Evolutionary conservation across 2,888 invertebrate species (phyloP).

Genomic region (Thymelicus lineola): DNA sequence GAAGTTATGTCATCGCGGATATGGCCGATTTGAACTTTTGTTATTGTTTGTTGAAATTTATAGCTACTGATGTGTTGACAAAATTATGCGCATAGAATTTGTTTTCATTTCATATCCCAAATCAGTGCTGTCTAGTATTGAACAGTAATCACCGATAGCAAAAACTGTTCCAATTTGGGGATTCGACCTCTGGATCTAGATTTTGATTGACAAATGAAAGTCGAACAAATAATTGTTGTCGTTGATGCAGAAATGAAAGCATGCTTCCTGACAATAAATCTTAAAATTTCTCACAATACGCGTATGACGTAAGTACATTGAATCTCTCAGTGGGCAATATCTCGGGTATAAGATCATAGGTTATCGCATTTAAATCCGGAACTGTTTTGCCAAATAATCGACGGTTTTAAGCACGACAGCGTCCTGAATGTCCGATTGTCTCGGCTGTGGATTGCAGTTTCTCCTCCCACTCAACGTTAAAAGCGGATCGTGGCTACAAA

Average conservation of each 20-base stretch:
- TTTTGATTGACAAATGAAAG: no score
- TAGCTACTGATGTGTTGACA: no score
- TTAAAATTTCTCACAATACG: neutral
- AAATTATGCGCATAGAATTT: no score
- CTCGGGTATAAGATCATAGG: conserved; percentile 2
- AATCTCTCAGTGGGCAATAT: neutral
- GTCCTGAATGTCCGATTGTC: neutral
- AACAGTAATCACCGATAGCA: no score
- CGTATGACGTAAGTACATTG: conserved; percentile 1
- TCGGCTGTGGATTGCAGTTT: neutral
- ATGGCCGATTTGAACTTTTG: neutral
- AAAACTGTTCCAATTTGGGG: no score
- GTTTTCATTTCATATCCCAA: no score
- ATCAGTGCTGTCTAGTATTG: no score
- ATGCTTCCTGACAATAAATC: neutral
- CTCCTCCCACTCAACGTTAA: conserved; percentile 3
- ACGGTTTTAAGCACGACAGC: neutral
- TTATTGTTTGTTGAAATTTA: no score
- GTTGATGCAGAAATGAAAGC: no score
- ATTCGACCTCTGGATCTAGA: no score
- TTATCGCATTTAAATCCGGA: neutral
- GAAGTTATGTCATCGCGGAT: conserved; percentile 1
- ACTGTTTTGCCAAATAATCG: conserved; percentile 1
- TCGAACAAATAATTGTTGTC: no score
- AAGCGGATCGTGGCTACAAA: conserved; percentile 28